Percentiles rank a stretch among this genome's conserved stretches.
Conservation (phyloP, 2,113 vertebrate genomes). For the Eulemur rufifrons region DNA sequence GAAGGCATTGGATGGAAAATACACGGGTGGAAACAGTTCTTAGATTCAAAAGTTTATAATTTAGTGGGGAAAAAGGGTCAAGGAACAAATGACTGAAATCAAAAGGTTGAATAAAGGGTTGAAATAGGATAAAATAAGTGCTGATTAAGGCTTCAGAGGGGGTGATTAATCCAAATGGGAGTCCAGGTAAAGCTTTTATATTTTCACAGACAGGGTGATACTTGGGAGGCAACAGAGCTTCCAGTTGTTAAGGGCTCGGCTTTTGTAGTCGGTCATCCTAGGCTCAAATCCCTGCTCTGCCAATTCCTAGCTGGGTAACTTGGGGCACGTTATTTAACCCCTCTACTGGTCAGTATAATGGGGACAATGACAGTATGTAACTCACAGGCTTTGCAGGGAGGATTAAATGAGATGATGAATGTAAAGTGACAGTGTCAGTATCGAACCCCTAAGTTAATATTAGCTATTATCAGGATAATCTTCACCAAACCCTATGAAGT, state of each 20-base stretch:
- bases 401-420: neutral
- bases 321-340: no score
- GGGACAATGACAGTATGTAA: fast-evolving
- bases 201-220: neutral
- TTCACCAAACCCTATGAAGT: neutral
- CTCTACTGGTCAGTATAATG: no score
- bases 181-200: neutral
- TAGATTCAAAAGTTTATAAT: neutral
- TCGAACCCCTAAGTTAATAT: neutral
- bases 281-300: neutral
- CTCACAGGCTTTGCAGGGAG: neutral
- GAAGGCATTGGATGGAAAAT: neutral
- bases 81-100: neutral
- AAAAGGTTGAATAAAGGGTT: neutral
- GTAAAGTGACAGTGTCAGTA: neutral
- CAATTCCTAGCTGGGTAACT: neutral
- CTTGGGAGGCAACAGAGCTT: fast-evolving
- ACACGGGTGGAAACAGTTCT: neutral
- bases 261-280: neutral
- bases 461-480: no score
- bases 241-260: neutral
- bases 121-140: neutral
- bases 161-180: neutral
- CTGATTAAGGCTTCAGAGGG: neutral
- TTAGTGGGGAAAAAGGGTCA: neutral